Conservation (phyloP, 2,888 invertebrate genomes). For the Eurois occulta region DNA sequence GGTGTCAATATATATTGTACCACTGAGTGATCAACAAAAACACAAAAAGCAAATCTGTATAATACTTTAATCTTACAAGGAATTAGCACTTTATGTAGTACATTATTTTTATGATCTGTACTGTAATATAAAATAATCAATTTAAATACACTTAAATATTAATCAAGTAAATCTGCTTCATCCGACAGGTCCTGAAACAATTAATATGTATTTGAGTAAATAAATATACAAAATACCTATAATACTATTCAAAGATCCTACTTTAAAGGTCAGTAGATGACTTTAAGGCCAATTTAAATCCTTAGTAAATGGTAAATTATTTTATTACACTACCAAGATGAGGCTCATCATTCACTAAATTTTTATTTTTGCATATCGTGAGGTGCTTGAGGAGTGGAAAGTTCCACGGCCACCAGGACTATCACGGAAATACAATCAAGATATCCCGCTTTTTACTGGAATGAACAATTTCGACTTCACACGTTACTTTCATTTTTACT, state of each 20-base stretch:
- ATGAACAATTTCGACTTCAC: background rate
- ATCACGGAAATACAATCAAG: background rate
- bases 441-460: background rate
- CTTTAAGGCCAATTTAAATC: background rate
- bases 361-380: background rate
- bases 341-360: background rate
- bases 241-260: background rate
- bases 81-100: slow-evolving; percentile 85
- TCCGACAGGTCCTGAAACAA: slow-evolving; percentile 88
- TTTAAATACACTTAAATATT: slow-evolving; percentile 79
- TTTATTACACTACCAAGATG: background rate
- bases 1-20: background rate
- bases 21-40: slow-evolving; percentile 49
- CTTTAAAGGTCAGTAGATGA: background rate
- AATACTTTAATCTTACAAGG: slow-evolving; percentile 85
- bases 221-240: background rate
- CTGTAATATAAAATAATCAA: slow-evolving; percentile 73
- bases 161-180: slow-evolving; percentile 78
- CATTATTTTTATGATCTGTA: slow-evolving; percentile 75
- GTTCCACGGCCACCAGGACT: background rate
- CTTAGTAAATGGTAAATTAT: too few relatives aligned
- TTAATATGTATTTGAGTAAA: slow-evolving; percentile 24
- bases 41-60: slow-evolving; percentile 74
- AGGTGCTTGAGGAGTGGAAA: background rate
- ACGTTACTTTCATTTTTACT: too few relatives aligned